Conservation (phyloP, 1,140 invertebrate genomes). For the Samia ricini region DNA sequence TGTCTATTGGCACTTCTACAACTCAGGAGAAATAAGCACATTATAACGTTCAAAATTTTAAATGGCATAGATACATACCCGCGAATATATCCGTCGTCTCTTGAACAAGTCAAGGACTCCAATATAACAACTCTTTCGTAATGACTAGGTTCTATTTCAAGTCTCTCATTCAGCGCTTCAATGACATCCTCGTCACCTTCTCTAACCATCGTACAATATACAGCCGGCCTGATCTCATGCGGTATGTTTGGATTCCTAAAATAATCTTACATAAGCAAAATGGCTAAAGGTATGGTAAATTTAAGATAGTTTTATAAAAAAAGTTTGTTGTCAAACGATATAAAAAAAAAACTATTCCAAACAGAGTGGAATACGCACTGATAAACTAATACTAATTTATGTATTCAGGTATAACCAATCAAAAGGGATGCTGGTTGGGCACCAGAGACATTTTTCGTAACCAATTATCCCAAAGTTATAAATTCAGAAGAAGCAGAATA, state of each 20-base stretch:
- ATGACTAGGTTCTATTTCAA: conserved; percentile 59
- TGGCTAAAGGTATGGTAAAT: not conserved
- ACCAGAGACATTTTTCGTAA: too few relatives aligned
- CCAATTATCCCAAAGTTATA: too few relatives aligned
- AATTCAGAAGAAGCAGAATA: too few relatives aligned
- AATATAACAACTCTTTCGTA: conserved; percentile 79
- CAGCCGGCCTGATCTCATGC: conserved; percentile 76
- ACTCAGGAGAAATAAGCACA: not conserved
- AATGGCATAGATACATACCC: conserved; percentile 46
- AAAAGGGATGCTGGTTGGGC: too few relatives aligned
- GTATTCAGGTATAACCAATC: too few relatives aligned
- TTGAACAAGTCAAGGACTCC: conserved; percentile 79
- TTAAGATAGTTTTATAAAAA: too few relatives aligned
- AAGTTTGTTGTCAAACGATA: too few relatives aligned
- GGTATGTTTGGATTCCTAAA: conserved; percentile 67
- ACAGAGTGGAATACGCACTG: too few relatives aligned
- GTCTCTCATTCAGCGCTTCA: conserved; percentile 62
- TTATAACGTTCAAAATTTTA: not conserved
- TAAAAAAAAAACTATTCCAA: too few relatives aligned
- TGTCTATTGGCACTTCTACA: not conserved
- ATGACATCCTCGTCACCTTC: conserved; percentile 66
- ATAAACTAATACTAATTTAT: too few relatives aligned
- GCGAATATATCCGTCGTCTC: conserved; percentile 67
- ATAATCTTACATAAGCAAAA: not conserved
- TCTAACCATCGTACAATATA: conserved; percentile 79